Evolutionary conservation across 2,888 invertebrate genomes (phyloP).

Genomic region (Microplitis manilae): DNA sequence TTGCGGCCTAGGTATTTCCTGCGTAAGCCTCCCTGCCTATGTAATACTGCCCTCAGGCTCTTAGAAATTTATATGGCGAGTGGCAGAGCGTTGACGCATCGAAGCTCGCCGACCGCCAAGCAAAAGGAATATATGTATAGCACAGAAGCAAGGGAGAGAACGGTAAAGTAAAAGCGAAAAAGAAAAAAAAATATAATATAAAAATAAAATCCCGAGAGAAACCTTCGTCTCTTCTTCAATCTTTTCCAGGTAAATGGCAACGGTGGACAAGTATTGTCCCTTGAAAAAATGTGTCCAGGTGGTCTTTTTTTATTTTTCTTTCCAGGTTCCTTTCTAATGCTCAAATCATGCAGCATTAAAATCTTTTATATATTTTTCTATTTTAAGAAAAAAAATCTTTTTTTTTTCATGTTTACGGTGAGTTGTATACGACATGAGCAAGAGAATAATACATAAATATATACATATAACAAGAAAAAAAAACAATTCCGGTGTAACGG

Average conservation of each 20-base stretch:
- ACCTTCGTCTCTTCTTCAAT: constrained; percentile 9
- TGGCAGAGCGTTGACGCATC: constrained; percentile 43
- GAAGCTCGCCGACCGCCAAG: constrained; percentile 35
- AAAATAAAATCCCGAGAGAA: constrained; percentile 6
- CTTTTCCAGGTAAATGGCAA: constrained; percentile 26
- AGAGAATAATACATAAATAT: background rate
- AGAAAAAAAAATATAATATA: constrained; percentile 6
- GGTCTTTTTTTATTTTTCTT: background rate
- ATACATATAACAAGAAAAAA: constrained; percentile 17
- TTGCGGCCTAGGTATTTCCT: constrained; percentile 36
- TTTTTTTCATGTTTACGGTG: background rate
- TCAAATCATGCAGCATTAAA: background rate
- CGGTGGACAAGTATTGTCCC: constrained; percentile 15
- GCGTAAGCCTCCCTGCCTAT: constrained; percentile 34
- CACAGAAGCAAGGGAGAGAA: constrained; percentile 18
- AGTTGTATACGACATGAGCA: background rate
- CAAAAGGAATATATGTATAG: constrained; percentile 7
- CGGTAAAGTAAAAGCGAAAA: constrained; percentile 25
- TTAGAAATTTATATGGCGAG: constrained; percentile 59
- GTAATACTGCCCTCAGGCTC: constrained; percentile 50
- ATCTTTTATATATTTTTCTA: constrained; percentile 13
- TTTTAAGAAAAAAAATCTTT: background rate
- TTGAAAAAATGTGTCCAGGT: background rate
- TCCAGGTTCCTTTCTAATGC: constrained; percentile 5
- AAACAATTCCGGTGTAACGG: background rate